Evolutionary conservation across 2,888 invertebrate genomes (phyloP).

Genomic region (Pseudanteris insignis): DNA sequence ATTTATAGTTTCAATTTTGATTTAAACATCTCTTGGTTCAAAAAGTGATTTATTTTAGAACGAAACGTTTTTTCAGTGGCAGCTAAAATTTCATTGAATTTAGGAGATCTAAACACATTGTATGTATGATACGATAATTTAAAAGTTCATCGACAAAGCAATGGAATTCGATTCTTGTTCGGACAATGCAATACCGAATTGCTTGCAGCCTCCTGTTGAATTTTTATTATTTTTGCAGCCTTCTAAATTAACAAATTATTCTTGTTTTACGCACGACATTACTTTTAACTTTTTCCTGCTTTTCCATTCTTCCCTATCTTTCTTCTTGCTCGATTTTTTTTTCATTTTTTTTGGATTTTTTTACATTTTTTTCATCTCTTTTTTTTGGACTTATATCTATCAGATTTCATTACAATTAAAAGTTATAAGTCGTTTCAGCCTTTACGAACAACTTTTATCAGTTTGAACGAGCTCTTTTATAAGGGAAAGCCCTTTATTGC

Average conservation of each 20-base stretch:
- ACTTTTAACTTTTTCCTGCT: background rate
- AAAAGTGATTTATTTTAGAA: no score
- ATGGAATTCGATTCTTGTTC: constrained; percentile 40
- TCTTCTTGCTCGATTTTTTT: background rate
- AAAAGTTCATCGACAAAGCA: constrained; percentile 17
- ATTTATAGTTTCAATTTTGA: no score
- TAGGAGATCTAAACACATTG: no score
- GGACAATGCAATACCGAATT: constrained; percentile 41
- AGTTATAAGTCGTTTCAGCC: constrained; percentile 42
- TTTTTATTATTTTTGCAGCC: constrained; percentile 25
- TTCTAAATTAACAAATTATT: constrained; percentile 29
- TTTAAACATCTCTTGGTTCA: no score
- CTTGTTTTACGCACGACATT: constrained; percentile 13
- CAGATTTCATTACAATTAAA: constrained; percentile 41
- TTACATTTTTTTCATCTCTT: background rate
- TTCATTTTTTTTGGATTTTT: background rate
- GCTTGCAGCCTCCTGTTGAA: constrained; percentile 20
- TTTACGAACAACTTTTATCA: constrained; percentile 39
- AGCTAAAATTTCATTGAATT: no score
- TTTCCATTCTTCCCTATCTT: background rate
- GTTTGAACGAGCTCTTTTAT: constrained; percentile 38
- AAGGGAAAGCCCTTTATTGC: constrained; percentile 30
- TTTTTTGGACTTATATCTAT: constrained; percentile 26
- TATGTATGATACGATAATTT: background rate
- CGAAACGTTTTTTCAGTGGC: no score